Base-by-base conservation (phyloP, 1,140 invertebrate genomes). In the Globodera ellingtonae region DNA sequence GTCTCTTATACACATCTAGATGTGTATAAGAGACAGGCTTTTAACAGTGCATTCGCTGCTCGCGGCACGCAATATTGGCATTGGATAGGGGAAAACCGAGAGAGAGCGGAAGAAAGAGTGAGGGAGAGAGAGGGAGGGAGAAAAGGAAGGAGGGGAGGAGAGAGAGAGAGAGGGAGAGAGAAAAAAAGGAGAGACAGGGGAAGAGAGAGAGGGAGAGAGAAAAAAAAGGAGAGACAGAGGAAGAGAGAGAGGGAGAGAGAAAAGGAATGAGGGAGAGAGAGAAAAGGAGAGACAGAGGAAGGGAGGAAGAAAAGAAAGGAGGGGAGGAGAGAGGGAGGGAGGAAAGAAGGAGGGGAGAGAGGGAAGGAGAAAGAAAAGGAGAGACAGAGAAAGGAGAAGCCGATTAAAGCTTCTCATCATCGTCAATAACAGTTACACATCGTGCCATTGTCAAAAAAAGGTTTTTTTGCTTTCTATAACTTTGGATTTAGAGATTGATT, bases 261-360 rank as follows among this genome's bases (percentile, higher is more conserved):
- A 18, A 50, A 1, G 6, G 48, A 71, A 18, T n/a, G 46, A 21
- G 44, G 5, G 7, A 71, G 44, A 13, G 48, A 71, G 46, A 13
- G 5, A n/a, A 71, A 15, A 18, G 48, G 18, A 52, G 44, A 74
- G n/a, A n/a, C n/a, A 46, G 67, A 46, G 67, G 0, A 5, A 46
- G 46, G 13, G 67, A 69, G 7, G 4, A 5, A 69, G 46, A 13
- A 4, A 13, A 0, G n/a, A 69, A 6, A 69, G 67, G 67, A 69
- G 67, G 35, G 70, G 18, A 13, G 21, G 70, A 71, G 70, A 70
- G 67, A 70, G 67, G n/a, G 70, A 1, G 21, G n/a, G n/a, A 71
- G 48, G 6, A 6, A 8, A 6, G 13, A 15, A 18, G 6, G 6
- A 62, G 70, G n/a, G 44, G 72, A 24, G 21, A 9, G n/a, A 59